These are phyloP conservation scores for Ancistrus triradiatus DNA, from an alignment of 2,113 vertebrate genomes.

Conservation along the genomic window DNA sequence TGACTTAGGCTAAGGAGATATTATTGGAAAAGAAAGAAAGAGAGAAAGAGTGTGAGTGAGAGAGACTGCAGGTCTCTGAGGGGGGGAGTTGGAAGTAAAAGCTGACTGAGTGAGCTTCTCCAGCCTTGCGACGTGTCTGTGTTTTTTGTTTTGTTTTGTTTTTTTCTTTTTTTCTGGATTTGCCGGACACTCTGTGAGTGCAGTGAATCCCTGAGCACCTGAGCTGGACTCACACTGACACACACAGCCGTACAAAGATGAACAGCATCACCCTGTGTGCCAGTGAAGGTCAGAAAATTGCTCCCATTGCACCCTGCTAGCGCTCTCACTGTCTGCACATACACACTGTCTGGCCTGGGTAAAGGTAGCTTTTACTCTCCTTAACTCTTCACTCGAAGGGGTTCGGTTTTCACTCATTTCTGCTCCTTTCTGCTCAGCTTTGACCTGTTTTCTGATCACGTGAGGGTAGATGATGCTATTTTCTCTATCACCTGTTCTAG, in stretches of 20 bases:
- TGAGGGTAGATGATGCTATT: too few species aligned
- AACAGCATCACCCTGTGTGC: constrained; percentile 88
- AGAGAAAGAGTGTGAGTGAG: constrained; percentile 40
- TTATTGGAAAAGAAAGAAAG: constrained; percentile 20
- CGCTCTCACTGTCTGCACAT: constrained; percentile 36
- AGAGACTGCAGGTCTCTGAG: constrained; percentile 76
- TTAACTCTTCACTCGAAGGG: constrained; percentile 78
- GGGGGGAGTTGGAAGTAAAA: constrained; percentile 87
- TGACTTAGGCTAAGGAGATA: too few species aligned
- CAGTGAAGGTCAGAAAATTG: constrained; percentile 93
- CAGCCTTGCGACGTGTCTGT: constrained; percentile 80
- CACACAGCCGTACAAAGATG: constrained; percentile 84
- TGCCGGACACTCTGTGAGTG: constrained; percentile 80
- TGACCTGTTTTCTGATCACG: constrained; percentile 66
- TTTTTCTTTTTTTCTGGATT: constrained; percentile 63
- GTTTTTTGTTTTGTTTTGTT: too few species aligned
- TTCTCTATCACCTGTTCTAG: too few species aligned
- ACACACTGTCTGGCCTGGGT: constrained; percentile 63
- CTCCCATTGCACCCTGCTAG: constrained; percentile 84
- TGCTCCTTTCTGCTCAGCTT: constrained; percentile 72
- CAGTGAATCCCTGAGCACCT: constrained; percentile 78
- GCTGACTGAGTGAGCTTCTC: constrained; percentile 86
- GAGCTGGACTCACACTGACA: constrained; percentile 83
- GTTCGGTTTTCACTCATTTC: constrained; percentile 58
- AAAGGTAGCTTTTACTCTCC: constrained; percentile 86